A percentile compares a stretch with the other conserved stretches of the same genome.
phyloP scores from a whole-genome alignment of 2,113 vertebrate genomes.

The Nibea albiflora region DNA sequence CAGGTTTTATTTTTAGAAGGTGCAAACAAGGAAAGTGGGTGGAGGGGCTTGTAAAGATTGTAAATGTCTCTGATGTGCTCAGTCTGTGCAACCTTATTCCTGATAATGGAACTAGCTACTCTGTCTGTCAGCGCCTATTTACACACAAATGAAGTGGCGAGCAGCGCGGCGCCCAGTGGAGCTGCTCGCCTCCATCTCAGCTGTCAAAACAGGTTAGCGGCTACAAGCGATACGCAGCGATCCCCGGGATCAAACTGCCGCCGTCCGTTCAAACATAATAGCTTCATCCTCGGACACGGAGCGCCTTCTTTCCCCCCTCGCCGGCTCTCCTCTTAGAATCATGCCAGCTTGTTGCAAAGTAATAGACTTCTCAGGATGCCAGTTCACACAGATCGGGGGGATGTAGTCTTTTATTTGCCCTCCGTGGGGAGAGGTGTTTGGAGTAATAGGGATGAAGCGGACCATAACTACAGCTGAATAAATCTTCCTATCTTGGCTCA shows the following conservation, averaged over 20 bases:
- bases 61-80: constrained; percentile 77
- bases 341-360: constrained; percentile 63
- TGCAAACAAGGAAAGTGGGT: constrained; percentile 62
- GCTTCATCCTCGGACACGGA: constrained; percentile 74
- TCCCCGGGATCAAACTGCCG: constrained; percentile 71
- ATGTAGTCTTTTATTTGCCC: constrained; percentile 75
- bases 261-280: constrained; percentile 71
- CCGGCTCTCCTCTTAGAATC: constrained; percentile 36
- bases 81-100: constrained; percentile 73
- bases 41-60: constrained; percentile 39
- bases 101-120: constrained; percentile 76
- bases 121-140: constrained; percentile 80
- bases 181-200: constrained; percentile 74
- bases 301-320: constrained; percentile 27
- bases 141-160: constrained; percentile 80
- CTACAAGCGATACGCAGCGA: constrained; percentile 74
- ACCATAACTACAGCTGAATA: constrained; percentile 77
- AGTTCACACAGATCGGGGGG: constrained; percentile 65
- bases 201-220: constrained; percentile 80
- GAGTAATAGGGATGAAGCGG: constrained; percentile 74
- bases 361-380: constrained; percentile 78
- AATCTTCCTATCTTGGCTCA: constrained; percentile 76
- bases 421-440: constrained; percentile 66
- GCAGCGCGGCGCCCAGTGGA: constrained; percentile 62
- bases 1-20: constrained; percentile 77